A percentile compares a stretch with the other conserved stretches of the same genome.
phyloP scores from a whole-genome alignment of 1,140 invertebrate species.

The Drosophila baimaii region DNA sequence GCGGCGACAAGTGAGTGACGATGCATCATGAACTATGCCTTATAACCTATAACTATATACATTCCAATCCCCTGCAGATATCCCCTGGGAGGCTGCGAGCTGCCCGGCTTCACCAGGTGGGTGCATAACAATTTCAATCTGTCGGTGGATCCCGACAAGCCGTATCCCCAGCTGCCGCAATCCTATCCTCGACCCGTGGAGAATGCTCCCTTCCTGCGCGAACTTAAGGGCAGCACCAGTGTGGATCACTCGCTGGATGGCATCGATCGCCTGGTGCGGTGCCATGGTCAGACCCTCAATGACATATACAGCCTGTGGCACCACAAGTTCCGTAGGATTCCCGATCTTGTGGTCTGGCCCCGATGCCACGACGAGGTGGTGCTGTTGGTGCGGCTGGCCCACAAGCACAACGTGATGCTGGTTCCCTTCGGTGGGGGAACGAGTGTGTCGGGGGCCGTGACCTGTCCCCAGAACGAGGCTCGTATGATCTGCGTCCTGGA shows the following conservation, averaged over 20 bases:
- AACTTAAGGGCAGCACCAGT: slow-evolving; percentile 85
- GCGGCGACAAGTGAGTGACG: slow-evolving; percentile 62
- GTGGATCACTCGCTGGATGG: slow-evolving; percentile 91
- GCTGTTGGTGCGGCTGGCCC: slow-evolving; percentile 91
- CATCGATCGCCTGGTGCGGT: slow-evolving; percentile 93
- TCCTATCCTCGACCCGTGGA: slow-evolving; percentile 86
- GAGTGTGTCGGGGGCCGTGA: slow-evolving; percentile 95
- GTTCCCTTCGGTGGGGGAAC: slow-evolving; percentile 99
- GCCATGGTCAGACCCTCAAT: slow-evolving; percentile 97
- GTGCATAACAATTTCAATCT: slow-evolving; percentile 90
- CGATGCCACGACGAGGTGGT: slow-evolving; percentile 92
- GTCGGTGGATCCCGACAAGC: slow-evolving; percentile 85
- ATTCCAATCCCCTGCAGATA: slow-evolving; percentile 89
- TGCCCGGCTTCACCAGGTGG: slow-evolving; percentile 94
- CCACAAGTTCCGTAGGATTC: slow-evolving; percentile 92
- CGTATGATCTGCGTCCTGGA: slow-evolving; percentile 96
- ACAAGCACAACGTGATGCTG: slow-evolving; percentile 91
- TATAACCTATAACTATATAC: not conserved
- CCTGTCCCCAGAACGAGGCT: slow-evolving; percentile 92
- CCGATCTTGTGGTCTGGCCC: slow-evolving; percentile 97
- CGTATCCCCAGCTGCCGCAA: slow-evolving; percentile 85
- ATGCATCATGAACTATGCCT: not conserved
- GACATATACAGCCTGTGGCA: slow-evolving; percentile 93
- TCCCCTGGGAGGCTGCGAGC: slow-evolving; percentile 89
- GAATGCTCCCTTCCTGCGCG: slow-evolving; percentile 87